phyloP scores from a whole-genome alignment of 2,888 invertebrate genomes.

The Autographa pulchrina region DNA sequence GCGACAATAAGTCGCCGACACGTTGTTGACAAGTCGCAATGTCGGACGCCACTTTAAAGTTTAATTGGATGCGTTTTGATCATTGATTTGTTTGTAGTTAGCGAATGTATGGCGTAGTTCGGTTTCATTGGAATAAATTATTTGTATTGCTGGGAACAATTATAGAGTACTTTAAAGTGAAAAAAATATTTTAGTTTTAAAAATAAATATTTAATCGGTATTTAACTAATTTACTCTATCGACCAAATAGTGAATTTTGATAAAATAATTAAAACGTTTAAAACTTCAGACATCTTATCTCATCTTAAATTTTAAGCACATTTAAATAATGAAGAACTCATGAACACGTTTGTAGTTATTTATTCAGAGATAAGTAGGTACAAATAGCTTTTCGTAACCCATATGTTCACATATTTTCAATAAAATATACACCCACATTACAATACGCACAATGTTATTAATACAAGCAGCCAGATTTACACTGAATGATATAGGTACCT shows the following conservation, averaged over 20 bases:
- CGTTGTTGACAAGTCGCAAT: constrained; percentile 70
- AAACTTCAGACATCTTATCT: no score
- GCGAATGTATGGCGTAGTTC: constrained; percentile 6
- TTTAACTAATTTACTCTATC: no score
- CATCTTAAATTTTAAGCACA: no score
- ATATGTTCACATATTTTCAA: not conserved
- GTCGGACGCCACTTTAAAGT: constrained; percentile 64
- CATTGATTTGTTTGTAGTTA: constrained; percentile 57
- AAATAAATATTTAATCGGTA: no score
- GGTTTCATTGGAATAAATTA: not conserved
- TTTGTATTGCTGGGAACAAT: constrained; percentile 13
- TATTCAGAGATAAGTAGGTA: not conserved
- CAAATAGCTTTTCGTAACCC: no score
- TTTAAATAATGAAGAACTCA: no score
- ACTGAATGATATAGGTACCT: not conserved
- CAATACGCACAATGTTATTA: not conserved
- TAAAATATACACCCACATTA: not conserved
- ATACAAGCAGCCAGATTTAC: not conserved
- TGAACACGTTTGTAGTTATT: no score
- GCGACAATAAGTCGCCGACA: constrained; percentile 80
- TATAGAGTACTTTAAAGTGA: not conserved
- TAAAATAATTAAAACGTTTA: no score
- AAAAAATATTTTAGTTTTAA: no score
- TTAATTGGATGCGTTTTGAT: constrained; percentile 72
- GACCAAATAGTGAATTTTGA: no score